A percentile compares a stretch with the other conserved stretches of the same genome.
Evolutionary conservation across 2,797 vertebrate genomes (phyloP).

Genomic region (Heliangelus exortis): DNA sequence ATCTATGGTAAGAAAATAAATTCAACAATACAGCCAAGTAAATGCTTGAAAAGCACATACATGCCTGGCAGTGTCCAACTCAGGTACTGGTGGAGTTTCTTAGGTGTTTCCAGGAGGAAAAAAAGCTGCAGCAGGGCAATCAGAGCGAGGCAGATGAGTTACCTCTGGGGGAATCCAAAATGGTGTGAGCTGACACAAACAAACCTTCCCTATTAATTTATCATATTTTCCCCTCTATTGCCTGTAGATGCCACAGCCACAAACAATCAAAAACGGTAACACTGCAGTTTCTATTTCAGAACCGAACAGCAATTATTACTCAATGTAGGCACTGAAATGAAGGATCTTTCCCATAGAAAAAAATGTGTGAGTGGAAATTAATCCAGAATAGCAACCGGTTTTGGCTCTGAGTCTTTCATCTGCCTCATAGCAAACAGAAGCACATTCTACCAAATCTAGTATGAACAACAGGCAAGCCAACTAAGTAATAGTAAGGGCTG

Average conservation of each 20-base stretch:
- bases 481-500: not conserved
- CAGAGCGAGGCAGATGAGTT: not conserved
- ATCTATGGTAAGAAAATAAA: conserved; percentile 81
- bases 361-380: not conserved
- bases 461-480: not conserved
- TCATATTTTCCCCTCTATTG: not conserved
- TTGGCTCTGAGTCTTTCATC: not conserved
- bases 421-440: not conserved
- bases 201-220: not conserved
- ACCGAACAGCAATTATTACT: not conserved
- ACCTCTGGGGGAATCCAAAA: not conserved
- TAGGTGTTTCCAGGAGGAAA: not conserved
- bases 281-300: not conserved
- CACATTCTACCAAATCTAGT: not conserved
- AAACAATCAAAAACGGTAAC: not conserved
- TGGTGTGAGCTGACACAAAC: not conserved
- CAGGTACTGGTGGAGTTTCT: not conserved
- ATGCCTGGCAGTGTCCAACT: not conserved
- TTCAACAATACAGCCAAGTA: not conserved
- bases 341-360: not conserved
- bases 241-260: not conserved
- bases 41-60: not conserved
- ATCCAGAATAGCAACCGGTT: not conserved
- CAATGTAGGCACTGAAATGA: not conserved
- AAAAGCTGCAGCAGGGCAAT: not conserved